Evolutionary conservation across 37 sponge, comb jelly and placozoan species (phyloP).

Genomic region (Ephydatia muelleri): DNA sequence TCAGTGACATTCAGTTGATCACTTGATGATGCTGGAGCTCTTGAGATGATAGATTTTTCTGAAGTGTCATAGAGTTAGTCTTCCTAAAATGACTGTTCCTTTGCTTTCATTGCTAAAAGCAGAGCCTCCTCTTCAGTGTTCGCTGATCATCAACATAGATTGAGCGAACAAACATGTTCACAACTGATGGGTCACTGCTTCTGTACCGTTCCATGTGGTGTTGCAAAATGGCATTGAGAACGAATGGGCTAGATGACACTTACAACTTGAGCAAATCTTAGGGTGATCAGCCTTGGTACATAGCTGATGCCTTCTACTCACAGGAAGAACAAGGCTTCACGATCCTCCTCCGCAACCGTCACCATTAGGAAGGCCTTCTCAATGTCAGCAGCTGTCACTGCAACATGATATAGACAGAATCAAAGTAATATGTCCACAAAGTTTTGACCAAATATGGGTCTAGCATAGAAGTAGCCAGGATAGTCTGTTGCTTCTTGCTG

Average conservation of each 20-base stretch:
- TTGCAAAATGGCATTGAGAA: conserved; percentile 40
- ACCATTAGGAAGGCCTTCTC: conserved; percentile 49
- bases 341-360: conserved; percentile 16
- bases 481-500: neutral
- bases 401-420: conserved; percentile 18
- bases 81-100: conserved; percentile 9
- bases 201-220: conserved; percentile 8
- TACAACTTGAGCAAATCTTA: conserved; percentile 27
- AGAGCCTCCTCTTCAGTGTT: conserved; percentile 20
- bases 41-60: neutral
- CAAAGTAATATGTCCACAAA: conserved; percentile 22
- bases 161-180: conserved; percentile 14
- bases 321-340: conserved; percentile 29
- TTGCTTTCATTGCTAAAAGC: conserved; percentile 8
- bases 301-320: conserved; percentile 16
- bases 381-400: conserved; percentile 25
- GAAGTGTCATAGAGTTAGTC: conserved; percentile 12
- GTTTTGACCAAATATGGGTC: conserved; percentile 15
- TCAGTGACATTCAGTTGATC: neutral
- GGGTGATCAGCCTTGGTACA: neutral
- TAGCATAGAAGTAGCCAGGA: conserved; percentile 23
- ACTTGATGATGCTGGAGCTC: neutral
- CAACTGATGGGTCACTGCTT: neutral
- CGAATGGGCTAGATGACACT: conserved; percentile 37
- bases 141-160: conserved; percentile 29